These are phyloP conservation scores for Ligdia adustata DNA, from an alignment of 2,888 invertebrate species.

Conservation along the genomic window DNA sequence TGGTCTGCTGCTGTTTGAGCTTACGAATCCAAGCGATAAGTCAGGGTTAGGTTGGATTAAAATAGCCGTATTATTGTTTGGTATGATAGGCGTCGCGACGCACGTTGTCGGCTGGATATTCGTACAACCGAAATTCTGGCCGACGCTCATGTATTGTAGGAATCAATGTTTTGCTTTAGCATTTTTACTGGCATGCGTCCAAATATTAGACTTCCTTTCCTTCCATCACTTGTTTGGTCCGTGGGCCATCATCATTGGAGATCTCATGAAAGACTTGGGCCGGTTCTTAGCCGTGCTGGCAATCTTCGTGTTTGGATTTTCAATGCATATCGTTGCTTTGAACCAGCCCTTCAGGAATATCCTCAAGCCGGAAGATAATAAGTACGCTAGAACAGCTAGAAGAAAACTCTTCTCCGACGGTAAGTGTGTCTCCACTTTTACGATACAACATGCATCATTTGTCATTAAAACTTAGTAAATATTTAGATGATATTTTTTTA, in stretches of 20 bases:
- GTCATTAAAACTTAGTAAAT: slow-evolving; percentile 19
- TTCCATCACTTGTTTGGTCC: slow-evolving; percentile 99
- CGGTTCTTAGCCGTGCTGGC: slow-evolving; percentile 98
- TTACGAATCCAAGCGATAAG: slow-evolving; percentile 99
- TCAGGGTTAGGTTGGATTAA: slow-evolving; percentile 98
- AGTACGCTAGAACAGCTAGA: slow-evolving; percentile 81
- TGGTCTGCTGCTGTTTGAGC: slow-evolving; percentile 96
- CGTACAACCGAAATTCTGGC: slow-evolving; percentile 88
- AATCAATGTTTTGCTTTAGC: slow-evolving; percentile 99
- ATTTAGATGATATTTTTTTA: slow-evolving; percentile 13
- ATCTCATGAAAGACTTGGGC: slow-evolving; percentile 96
- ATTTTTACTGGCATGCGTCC: slow-evolving; percentile 97
- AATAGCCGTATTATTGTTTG: slow-evolving; percentile 92
- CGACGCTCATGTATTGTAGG: slow-evolving; percentile 95
- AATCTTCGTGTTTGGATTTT: slow-evolving; percentile 99
- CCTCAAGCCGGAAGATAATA: slow-evolving; percentile 84
- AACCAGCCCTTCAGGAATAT: slow-evolving; percentile 96
- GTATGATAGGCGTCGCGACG: slow-evolving; percentile 95
- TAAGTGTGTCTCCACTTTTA: slow-evolving; percentile 67
- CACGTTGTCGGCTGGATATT: slow-evolving; percentile 93
- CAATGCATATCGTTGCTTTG: slow-evolving; percentile 97
- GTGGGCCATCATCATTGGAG: slow-evolving; percentile 99
- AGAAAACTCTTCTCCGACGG: slow-evolving; percentile 89
- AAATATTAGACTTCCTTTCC: slow-evolving; percentile 98
- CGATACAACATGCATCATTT: slow-evolving; percentile 25